Conservation (phyloP, 2,797 vertebrate species). For the Huso huso region DNA sequence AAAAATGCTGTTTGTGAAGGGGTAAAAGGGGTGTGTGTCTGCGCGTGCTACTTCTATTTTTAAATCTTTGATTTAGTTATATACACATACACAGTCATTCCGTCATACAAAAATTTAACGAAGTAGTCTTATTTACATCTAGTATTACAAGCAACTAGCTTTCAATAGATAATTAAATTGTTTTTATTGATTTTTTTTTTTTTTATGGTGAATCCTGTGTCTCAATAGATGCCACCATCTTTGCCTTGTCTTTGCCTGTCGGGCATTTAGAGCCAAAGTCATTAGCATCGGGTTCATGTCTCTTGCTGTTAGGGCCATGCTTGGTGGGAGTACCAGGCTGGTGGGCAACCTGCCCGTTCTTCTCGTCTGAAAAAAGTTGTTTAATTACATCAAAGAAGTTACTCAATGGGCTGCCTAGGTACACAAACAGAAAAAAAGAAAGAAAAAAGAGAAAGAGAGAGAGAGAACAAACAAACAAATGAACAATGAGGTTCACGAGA, state of each 20-base stretch:
- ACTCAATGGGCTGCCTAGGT: slow-evolving; percentile 94
- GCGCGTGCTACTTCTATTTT: slow-evolving; percentile 50
- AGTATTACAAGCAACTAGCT: slow-evolving; percentile 51
- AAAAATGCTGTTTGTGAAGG: slow-evolving; percentile 8
- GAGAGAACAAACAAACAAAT: slow-evolving; percentile 76
- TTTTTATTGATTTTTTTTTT: slow-evolving; percentile 42
- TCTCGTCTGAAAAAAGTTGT: slow-evolving; percentile 99
- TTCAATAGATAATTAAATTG: slow-evolving; percentile 41
- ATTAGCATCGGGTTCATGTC: slow-evolving; percentile 78
- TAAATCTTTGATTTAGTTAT: slow-evolving; percentile 49
- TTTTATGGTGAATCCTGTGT: slow-evolving; percentile 80
- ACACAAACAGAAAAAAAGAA: slow-evolving; percentile 75
- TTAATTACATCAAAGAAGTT: slow-evolving; percentile 99
- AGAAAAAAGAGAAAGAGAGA: slow-evolving; percentile 49
- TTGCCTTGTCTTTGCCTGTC: slow-evolving; percentile 75
- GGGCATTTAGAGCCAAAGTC: slow-evolving; percentile 75
- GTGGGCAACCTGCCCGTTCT: slow-evolving; percentile 92
- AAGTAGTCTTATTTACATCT: slow-evolving; percentile 48
- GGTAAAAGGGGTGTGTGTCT: slow-evolving; percentile 37
- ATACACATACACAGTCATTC: slow-evolving; percentile 66
- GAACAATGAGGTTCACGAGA: slow-evolving; percentile 69
- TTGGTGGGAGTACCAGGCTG: slow-evolving; percentile 78
- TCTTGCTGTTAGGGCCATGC: slow-evolving; percentile 77
- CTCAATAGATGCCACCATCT: slow-evolving; percentile 74
- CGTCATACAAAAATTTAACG: slow-evolving; percentile 65